phyloP scores from a whole-genome alignment of 1,140 invertebrate genomes.

The Diorhabda elongata region DNA sequence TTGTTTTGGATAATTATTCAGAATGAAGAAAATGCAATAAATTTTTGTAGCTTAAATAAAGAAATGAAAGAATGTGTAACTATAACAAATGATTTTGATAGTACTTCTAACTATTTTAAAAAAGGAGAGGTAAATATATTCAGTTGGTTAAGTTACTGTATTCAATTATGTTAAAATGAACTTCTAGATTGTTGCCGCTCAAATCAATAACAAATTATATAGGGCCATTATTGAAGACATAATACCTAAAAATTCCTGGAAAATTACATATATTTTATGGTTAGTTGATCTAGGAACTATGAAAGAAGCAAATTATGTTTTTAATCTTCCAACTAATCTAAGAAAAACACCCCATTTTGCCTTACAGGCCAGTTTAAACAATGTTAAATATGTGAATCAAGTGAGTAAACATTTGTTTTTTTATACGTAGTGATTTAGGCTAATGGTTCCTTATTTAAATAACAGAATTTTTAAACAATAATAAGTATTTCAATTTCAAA shows the following conservation, averaged over 20 bases:
- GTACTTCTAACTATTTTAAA: no score
- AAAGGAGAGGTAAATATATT: slow-evolving; percentile 20
- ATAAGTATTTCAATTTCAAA: no score
- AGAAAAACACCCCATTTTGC: slow-evolving; percentile 16
- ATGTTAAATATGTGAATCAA: slow-evolving; percentile 25
- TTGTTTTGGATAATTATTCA: slow-evolving; percentile 23
- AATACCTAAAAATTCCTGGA: neutral
- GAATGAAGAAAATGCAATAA: neutral
- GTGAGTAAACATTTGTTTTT: slow-evolving; percentile 11
- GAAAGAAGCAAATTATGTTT: slow-evolving; percentile 21
- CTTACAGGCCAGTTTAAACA: slow-evolving; percentile 25
- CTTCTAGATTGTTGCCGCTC: slow-evolving; percentile 25
- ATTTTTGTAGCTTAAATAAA: no score
- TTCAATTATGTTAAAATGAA: neutral
- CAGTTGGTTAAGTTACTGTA: neutral
- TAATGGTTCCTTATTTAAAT: no score
- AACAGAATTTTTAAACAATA: no score
- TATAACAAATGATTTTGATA: no score
- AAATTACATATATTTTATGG: slow-evolving; percentile 25
- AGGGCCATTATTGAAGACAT: slow-evolving; percentile 24
- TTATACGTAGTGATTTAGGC: no score
- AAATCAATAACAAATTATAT: slow-evolving; percentile 8
- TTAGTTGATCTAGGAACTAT: slow-evolving; percentile 28
- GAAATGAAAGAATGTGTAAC: no score
- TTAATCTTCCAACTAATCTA: slow-evolving; percentile 19